Conservation (phyloP, 2,113 vertebrate genomes). For the Vulpes ferrilata region DNA sequence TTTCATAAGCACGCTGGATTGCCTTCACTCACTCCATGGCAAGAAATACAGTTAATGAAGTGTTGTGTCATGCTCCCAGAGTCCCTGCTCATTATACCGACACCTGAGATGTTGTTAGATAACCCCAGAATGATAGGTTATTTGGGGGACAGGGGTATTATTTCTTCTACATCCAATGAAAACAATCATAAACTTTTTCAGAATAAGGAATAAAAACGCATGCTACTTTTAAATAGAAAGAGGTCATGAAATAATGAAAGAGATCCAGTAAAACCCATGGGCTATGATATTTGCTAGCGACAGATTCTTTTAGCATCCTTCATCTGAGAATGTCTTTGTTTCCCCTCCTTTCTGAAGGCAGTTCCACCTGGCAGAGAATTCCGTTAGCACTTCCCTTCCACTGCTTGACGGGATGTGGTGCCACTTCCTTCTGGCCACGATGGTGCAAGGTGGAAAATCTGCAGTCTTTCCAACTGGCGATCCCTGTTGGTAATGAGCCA, state of each 20-base stretch:
- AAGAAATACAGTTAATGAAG: no score
- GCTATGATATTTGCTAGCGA: no score
- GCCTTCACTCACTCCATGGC: background rate
- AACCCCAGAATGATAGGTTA: fast-evolving
- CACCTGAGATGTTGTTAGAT: fast-evolving
- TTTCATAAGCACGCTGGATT: background rate
- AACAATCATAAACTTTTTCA: background rate
- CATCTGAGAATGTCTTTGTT: background rate
- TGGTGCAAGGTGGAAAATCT: background rate
- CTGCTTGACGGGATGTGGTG: fast-evolving
- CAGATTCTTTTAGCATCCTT: background rate
- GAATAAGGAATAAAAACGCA: background rate
- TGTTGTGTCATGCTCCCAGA: fast-evolving
- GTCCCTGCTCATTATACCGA: fast-evolving
- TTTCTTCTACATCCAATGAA: background rate
- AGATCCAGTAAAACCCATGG: background rate
- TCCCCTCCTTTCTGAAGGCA: background rate
- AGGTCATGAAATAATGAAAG: background rate
- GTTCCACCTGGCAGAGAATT: background rate
- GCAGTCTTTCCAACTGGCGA: fast-evolving
- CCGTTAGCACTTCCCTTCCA: background rate
- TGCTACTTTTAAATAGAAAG: background rate
- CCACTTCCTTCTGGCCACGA: fast-evolving
- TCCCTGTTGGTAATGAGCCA: fast-evolving
- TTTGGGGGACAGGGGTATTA: fast-evolving